These are phyloP conservation scores for Mirounga angustirostris DNA, from an alignment of 2,113 vertebrate genomes.

Conservation along the genomic window DNA sequence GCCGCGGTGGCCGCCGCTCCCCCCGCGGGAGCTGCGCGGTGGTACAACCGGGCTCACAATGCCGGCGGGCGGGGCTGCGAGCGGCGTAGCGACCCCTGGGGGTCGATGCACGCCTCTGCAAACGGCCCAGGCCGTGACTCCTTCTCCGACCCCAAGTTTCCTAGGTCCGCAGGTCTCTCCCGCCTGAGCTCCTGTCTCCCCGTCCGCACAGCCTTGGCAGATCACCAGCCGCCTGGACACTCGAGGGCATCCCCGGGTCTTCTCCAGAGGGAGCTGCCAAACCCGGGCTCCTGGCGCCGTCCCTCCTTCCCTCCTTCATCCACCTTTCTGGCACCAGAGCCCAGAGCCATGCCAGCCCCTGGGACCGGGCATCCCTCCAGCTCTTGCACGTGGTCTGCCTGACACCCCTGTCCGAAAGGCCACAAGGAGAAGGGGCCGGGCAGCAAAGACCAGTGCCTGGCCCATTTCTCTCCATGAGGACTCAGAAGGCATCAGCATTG, in stretches of 20 bases:
- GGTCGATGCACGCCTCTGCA: constrained; percentile 57
- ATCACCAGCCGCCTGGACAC: constrained; percentile 59
- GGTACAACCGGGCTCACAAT: constrained; percentile 66
- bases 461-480: background rate
- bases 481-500: background rate
- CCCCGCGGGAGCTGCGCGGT: constrained; percentile 63
- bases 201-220: constrained; percentile 50
- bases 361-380: constrained; percentile 33
- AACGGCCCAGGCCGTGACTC: background rate
- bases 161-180: background rate
- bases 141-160: background rate
- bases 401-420: background rate
- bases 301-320: constrained; percentile 39
- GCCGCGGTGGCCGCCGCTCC: background rate
- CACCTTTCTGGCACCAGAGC: constrained; percentile 66
- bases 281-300: constrained; percentile 52
- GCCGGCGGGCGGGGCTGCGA: constrained; percentile 3
- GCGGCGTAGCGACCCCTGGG: constrained; percentile 77
- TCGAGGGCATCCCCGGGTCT: constrained; percentile 66
- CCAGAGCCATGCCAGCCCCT: constrained; percentile 55
- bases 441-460: background rate
- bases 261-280: constrained; percentile 71
- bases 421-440: background rate
- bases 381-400: background rate
- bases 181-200: background rate